Percentiles rank a stretch among this genome's conserved stretches.
These are phyloP conservation scores for Geococcyx californianus DNA, from an alignment of 2,113 vertebrate genomes.

Conservation along the genomic window DNA sequence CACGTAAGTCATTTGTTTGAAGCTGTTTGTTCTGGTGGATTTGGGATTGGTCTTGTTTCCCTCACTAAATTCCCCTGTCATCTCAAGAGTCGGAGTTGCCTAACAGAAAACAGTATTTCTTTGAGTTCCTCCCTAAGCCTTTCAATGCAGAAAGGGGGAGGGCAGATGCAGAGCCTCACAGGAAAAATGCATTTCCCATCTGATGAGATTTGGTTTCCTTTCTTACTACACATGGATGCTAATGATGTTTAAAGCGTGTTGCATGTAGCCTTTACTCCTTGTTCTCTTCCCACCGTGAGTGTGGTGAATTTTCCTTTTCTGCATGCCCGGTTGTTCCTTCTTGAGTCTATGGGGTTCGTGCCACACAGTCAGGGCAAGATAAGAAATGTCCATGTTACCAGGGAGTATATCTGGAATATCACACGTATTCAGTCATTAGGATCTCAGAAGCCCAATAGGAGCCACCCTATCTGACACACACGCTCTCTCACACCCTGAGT, in stretches of 20 bases:
- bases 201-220: background rate
- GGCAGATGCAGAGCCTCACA: background rate
- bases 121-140: background rate
- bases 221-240: background rate
- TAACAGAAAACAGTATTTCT: background rate
- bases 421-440: background rate
- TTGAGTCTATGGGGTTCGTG: background rate
- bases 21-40: background rate
- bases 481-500: background rate
- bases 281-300: background rate
- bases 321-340: background rate
- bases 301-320: background rate
- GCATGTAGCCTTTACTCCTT: background rate
- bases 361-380: accelerated
- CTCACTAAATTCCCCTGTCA: background rate
- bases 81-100: background rate
- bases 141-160: background rate
- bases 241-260: background rate
- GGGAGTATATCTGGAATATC: too few relatives aligned
- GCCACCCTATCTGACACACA: background rate
- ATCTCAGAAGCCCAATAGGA: background rate
- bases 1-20: background rate
- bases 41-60: background rate
- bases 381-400: background rate
- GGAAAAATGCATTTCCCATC: background rate